These are phyloP conservation scores for Pipistrellus pygmaeus DNA, from an alignment of 2,797 vertebrate species.

Conservation along the genomic window DNA sequence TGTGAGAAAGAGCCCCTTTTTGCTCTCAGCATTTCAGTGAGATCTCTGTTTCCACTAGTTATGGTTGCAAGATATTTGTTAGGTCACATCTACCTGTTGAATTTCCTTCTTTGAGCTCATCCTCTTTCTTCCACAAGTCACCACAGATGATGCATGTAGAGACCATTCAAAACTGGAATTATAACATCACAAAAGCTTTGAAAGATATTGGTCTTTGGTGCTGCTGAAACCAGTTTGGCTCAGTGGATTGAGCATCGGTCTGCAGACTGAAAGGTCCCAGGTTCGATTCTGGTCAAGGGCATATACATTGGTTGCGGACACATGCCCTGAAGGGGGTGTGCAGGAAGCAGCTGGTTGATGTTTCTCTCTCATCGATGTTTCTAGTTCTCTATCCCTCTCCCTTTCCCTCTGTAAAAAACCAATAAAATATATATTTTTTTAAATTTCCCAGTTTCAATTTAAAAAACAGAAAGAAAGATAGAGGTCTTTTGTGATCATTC, in stretches of 20 bases:
- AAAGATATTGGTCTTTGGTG: not conserved
- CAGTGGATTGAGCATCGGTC: no score
- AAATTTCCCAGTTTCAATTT: no score
- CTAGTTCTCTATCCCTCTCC: no score
- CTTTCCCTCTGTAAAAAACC: no score
- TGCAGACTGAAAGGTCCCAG: no score
- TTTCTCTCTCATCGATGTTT: no score
- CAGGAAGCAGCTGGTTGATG: no score
- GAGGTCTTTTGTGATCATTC: not conserved
- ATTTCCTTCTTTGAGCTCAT: not conserved
- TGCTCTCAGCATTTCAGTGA: not conserved
- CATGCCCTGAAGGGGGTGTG: no score
- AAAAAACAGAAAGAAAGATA: not conserved
- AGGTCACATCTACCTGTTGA: not conserved
- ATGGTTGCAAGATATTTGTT: not conserved
- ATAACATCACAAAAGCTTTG: slow-evolving; percentile 22
- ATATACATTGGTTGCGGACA: no score
- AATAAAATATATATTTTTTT: no score
- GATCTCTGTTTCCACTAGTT: not conserved
- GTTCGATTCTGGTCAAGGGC: no score
- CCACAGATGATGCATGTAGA: not conserved
- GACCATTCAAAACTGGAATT: not conserved
- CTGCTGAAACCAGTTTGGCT: no score
- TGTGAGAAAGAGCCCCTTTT: not conserved
- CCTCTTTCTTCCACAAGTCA: not conserved